Base-by-base conservation (phyloP, 2,113 vertebrate species). In the Antigone vipio region DNA sequence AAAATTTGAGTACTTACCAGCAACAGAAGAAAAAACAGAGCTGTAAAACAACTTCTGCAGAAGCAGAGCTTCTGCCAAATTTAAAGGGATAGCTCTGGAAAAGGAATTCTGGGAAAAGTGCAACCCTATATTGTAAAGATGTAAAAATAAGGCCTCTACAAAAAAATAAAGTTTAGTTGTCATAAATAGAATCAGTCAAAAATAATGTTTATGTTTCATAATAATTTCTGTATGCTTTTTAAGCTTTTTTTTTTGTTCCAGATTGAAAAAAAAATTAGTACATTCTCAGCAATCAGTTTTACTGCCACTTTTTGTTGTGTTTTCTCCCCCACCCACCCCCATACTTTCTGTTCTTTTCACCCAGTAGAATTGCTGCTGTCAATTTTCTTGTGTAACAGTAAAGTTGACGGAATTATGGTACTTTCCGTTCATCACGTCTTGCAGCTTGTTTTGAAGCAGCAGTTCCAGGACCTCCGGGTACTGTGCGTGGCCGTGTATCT, bases 1-100 rank as follows among this genome's bases (percentile, higher is more conserved):
- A 91, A 92, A 92, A 89, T 68, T 47, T 73, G 23, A 89, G 21
- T 62, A 91, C 74, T 88, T 94, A 89, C 71, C 74, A 83, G 38
- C 9, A 71, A 88, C 38, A 56, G 24, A 90, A 85, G 58, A 67
- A 81, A 74, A 84, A 34, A 1, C 32, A 72, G 10, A 82, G 5
- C 59, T 88, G 11, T 78, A 89, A 92, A 95, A 44, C 52, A 87
- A 53, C 26, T 22, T 29, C 73, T 78, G 23, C 10, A 66, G 69
- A 64, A 66, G 23, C 6, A 52, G 71, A 84, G 40, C 35, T 79
- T 67, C 68, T 91, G 58, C 40, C 86, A 79, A 11, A 67, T 92
- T 92, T 82, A 89, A 94, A 89, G 45, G 15, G 23, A 52, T 38
- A 89, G 53, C 5, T 68, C 89, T 68, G 73, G 30, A 53, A 80